phyloP scores from a whole-genome alignment of 2,888 invertebrate species.

The Trachelus tabidus region DNA sequence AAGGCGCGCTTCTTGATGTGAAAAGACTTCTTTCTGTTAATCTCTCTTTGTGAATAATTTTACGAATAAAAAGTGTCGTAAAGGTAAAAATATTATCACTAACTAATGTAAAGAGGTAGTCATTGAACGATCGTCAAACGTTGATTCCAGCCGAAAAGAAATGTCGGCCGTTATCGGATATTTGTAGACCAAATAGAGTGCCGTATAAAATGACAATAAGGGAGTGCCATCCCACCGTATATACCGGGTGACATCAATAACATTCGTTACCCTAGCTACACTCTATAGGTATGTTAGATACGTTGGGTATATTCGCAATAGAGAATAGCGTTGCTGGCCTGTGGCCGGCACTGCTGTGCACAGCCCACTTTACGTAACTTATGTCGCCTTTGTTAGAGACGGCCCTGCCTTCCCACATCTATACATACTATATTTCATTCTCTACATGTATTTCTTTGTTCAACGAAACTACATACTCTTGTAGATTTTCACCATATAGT shows the following conservation, averaged over 20 bases:
- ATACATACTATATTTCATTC: neutral
- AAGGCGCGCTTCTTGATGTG: too few relatives aligned
- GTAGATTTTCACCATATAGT: neutral
- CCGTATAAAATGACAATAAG: conserved; percentile 61
- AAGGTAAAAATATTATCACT: too few relatives aligned
- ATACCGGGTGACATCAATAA: conserved; percentile 52
- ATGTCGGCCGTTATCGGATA: conserved; percentile 49
- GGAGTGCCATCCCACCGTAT: conserved; percentile 42
- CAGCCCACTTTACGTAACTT: conserved; percentile 55
- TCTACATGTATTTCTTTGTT: neutral
- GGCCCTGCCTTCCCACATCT: conserved; percentile 24
- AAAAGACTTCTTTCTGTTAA: too few relatives aligned
- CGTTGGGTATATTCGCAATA: conserved; percentile 22
- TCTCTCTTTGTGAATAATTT: too few relatives aligned
- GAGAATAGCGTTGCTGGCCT: conserved; percentile 36
- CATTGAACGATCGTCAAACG: neutral
- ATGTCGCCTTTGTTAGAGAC: conserved; percentile 54
- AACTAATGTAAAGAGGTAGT: neutral
- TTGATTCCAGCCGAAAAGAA: conserved; percentile 12
- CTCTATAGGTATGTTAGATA: neutral
- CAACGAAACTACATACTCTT: neutral
- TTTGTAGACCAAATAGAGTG: conserved; percentile 51
- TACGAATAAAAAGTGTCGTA: too few relatives aligned
- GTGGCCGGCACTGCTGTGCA: conserved; percentile 30
- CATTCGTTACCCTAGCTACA: conserved; percentile 54